These are phyloP conservation scores for Andrena cerasifolii DNA, from an alignment of 1,140 invertebrate species.

Conservation along the genomic window DNA sequence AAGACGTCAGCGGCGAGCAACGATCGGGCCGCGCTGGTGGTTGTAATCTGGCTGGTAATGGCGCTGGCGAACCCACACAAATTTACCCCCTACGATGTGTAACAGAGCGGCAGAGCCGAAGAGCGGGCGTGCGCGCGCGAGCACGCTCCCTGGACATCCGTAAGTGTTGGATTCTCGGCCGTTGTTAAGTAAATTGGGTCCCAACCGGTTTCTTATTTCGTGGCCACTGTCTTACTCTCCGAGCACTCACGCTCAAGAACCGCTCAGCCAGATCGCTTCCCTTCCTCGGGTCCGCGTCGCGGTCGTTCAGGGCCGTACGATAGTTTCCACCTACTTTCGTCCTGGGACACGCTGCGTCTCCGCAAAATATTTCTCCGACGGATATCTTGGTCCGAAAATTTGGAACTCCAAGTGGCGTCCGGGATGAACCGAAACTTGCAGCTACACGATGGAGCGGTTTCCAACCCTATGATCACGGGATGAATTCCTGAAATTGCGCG, in stretches of 20 bases:
- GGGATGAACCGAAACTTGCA: too few relatives aligned
- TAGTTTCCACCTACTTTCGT: not conserved
- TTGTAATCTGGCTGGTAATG: slow-evolving; percentile 59
- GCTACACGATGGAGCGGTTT: too few relatives aligned
- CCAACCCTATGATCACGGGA: too few relatives aligned
- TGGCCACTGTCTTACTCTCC: slow-evolving; percentile 81
- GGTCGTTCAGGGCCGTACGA: slow-evolving; percentile 58
- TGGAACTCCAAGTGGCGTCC: too few relatives aligned
- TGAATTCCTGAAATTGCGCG: too few relatives aligned
- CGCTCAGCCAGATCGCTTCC: slow-evolving; percentile 59
- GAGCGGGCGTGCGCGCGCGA: slow-evolving; percentile 34
- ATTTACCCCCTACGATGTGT: slow-evolving; percentile 54
- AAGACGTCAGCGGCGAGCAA: slow-evolving; percentile 33
- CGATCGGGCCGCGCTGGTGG: slow-evolving; percentile 46
- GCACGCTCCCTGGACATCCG: slow-evolving; percentile 71
- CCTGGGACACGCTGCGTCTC: not conserved
- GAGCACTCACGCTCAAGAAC: slow-evolving; percentile 59
- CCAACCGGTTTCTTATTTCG: slow-evolving; percentile 82
- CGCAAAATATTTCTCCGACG: not conserved
- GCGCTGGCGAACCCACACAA: slow-evolving; percentile 47
- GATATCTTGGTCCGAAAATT: not conserved
- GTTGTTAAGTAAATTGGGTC: slow-evolving; percentile 83
- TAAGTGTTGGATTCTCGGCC: slow-evolving; percentile 82
- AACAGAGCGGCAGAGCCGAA: slow-evolving; percentile 14
- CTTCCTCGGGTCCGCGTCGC: slow-evolving; percentile 48